A percentile compares a stretch with the other conserved stretches of the same genome.
Conservation (phyloP, 2,797 vertebrate species). For the Sebastes nivosus region DNA sequence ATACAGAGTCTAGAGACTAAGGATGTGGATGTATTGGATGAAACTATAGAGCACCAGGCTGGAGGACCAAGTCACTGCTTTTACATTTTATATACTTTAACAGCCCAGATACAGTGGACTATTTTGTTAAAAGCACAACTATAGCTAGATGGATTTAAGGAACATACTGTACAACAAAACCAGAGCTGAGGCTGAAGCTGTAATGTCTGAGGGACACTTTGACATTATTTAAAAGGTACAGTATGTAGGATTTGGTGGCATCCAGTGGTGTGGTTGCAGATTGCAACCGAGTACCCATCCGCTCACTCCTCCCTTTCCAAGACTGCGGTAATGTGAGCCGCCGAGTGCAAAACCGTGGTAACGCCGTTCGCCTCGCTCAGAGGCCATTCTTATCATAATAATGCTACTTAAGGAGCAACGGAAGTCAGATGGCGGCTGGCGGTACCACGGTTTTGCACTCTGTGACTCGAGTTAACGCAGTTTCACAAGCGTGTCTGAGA, state of each 20-base stretch:
- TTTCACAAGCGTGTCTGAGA: too few relatives aligned
- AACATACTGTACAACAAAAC: background rate
- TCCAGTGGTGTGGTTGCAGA: too few relatives aligned
- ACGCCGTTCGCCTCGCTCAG: accelerated
- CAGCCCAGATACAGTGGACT: background rate
- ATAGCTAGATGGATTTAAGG: background rate
- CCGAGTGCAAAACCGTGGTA: too few relatives aligned
- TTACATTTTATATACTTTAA: background rate
- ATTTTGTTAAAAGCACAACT: background rate
- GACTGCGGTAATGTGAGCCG: too few relatives aligned
- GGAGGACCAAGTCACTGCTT: background rate
- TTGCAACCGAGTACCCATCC: too few relatives aligned
- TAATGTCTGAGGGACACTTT: background rate
- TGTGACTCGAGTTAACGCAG: too few relatives aligned
- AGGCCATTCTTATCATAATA: too few relatives aligned
- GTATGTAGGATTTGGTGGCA: too few relatives aligned
- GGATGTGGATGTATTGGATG: background rate
- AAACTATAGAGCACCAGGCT: background rate
- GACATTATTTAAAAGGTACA: background rate
- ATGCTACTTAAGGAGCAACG: accelerated
- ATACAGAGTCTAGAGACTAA: background rate
- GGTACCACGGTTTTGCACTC: too few relatives aligned
- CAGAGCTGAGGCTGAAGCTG: background rate
- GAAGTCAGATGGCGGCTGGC: accelerated
- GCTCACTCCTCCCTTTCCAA: too few relatives aligned